These are phyloP conservation scores for Psylliodes chrysocephalus DNA, from an alignment of 2,888 invertebrate species.

Conservation along the genomic window DNA sequence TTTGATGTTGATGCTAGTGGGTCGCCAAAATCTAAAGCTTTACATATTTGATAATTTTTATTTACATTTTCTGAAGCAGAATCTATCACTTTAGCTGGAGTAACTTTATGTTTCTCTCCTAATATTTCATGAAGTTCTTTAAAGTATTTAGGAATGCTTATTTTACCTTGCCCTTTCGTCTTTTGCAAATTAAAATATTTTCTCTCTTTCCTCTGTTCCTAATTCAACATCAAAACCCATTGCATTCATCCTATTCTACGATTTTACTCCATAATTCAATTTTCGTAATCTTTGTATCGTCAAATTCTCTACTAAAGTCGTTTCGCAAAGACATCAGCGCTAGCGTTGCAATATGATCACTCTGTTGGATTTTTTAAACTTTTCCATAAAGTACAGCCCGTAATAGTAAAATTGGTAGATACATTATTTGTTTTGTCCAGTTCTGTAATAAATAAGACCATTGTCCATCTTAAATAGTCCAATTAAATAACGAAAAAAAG, in stretches of 20 bases:
- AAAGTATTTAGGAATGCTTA: slow-evolving; percentile 16
- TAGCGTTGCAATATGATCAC: slow-evolving; percentile 4
- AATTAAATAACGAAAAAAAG: too few species aligned
- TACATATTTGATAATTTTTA: too few species aligned
- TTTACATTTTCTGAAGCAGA: too few species aligned
- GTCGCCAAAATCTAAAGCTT: too few species aligned
- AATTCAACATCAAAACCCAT: not conserved
- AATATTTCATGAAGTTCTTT: slow-evolving; percentile 20
- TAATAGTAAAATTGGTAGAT: too few species aligned
- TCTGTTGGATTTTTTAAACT: slow-evolving; percentile 15
- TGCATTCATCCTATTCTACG: not conserved
- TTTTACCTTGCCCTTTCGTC: slow-evolving; percentile 15
- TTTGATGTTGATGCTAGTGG: too few species aligned
- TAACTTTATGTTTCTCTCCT: slow-evolving; percentile 26
- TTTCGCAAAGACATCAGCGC: slow-evolving; percentile 3
- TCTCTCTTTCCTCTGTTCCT: slow-evolving; percentile 5
- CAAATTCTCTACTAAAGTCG: not conserved
- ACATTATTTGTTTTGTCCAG: too few species aligned
- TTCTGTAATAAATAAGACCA: too few species aligned
- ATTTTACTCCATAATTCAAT: not conserved
- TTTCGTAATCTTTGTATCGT: slow-evolving; percentile 12
- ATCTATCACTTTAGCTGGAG: slow-evolving; percentile 1
- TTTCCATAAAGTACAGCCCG: slow-evolving; percentile 15
- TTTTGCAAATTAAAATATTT: slow-evolving; percentile 22
- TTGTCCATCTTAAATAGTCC: too few species aligned